phyloP scores from a whole-genome alignment of 2,797 vertebrate genomes.

The Coracias cyanogaster region DNA sequence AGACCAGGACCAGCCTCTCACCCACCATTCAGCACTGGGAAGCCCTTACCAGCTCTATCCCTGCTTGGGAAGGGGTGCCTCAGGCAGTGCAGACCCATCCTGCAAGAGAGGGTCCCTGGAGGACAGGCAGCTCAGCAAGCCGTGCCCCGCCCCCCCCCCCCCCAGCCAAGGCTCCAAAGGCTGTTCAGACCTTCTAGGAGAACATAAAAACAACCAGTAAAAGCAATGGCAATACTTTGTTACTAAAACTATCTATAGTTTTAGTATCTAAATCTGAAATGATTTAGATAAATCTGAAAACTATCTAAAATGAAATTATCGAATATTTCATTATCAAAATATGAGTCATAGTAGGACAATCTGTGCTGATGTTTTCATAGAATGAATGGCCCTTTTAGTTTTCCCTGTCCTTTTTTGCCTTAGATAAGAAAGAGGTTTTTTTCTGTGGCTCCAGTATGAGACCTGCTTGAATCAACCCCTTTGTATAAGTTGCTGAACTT shows the following conservation, averaged over 20 bases:
- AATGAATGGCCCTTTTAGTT: neutral
- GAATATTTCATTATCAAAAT: neutral
- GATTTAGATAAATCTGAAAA: too few relatives aligned
- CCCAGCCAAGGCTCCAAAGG: too few relatives aligned
- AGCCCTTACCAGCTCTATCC: too few relatives aligned
- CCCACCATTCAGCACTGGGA: too few relatives aligned
- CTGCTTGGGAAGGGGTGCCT: too few relatives aligned
- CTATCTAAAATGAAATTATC: too few relatives aligned
- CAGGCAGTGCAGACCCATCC: too few relatives aligned
- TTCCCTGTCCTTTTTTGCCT: neutral
- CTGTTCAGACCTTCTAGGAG: neutral
- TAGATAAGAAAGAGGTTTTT: neutral
- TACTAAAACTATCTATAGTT: neutral
- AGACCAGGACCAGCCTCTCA: too few relatives aligned
- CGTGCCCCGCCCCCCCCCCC: too few relatives aligned
- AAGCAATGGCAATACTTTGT: neutral
- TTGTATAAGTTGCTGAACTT: neutral
- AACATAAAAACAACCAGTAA: neutral
- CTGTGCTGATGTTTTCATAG: neutral
- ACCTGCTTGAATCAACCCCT: neutral
- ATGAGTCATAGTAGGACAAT: neutral
- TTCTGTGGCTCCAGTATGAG: neutral
- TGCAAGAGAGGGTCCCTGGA: too few relatives aligned
- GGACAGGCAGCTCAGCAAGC: too few relatives aligned
- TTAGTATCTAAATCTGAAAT: too few relatives aligned